Evolutionary conservation across 2,888 invertebrate species (phyloP).

Genomic region (Aleiodes testaceus): DNA sequence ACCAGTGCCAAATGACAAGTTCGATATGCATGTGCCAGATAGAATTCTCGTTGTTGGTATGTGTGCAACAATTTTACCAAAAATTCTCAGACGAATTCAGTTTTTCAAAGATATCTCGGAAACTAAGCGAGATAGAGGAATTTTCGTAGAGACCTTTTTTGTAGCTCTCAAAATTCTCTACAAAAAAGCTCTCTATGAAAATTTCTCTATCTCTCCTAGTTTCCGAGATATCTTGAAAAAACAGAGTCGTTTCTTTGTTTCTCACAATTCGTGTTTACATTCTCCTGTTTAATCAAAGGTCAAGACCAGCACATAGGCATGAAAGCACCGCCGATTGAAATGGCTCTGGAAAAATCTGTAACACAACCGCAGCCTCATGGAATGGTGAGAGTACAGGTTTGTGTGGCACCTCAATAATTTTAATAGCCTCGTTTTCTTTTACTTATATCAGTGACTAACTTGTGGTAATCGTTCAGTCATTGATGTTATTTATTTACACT

Average conservation of each 20-base stretch:
- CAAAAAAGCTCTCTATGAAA: too few species aligned
- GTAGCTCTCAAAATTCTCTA: too few species aligned
- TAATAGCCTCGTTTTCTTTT: slow-evolving; percentile 41
- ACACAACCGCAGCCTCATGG: slow-evolving; percentile 81
- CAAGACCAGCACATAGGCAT: slow-evolving; percentile 78
- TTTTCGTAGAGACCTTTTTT: too few species aligned
- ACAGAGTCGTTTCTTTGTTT: too few species aligned
- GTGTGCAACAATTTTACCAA: background rate
- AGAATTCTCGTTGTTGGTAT: slow-evolving; percentile 90
- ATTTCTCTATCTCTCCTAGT: too few species aligned
- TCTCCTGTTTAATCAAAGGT: slow-evolving; percentile 73
- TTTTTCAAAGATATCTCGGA: too few species aligned
- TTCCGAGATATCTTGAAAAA: background rate
- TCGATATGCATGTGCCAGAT: slow-evolving; percentile 95
- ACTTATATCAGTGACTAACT: slow-evolving; percentile 42
- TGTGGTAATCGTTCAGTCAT: slow-evolving; percentile 12
- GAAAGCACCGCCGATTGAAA: slow-evolving; percentile 90
- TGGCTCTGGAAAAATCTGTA: slow-evolving; percentile 87
- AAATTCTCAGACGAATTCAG: too few species aligned
- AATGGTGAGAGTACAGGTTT: slow-evolving; percentile 81
- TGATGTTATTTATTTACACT: slow-evolving; percentile 28
- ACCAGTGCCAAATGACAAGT: slow-evolving; percentile 76
- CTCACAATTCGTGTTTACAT: too few species aligned
- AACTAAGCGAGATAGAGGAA: too few species aligned
- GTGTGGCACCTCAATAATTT: slow-evolving; percentile 45